Evolutionary conservation across 2,888 invertebrate genomes (phyloP).

Genomic region (Conchocele bisecta): DNA sequence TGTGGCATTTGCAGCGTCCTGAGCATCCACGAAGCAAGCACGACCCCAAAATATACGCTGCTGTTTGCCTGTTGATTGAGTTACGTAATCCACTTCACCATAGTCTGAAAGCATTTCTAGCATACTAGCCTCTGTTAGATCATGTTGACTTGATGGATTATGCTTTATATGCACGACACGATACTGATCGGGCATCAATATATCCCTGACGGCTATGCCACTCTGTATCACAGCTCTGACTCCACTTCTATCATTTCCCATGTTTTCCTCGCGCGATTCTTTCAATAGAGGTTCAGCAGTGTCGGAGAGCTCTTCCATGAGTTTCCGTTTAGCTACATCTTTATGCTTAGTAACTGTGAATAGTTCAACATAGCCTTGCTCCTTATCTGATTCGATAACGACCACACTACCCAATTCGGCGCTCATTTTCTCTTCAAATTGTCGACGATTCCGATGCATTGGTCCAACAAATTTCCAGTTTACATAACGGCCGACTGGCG

Average conservation of each 20-base stretch:
- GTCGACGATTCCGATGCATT: conserved; percentile 57
- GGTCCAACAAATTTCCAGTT: conserved; percentile 67
- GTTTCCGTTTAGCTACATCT: conserved; percentile 3
- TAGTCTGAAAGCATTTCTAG: conserved; percentile 28
- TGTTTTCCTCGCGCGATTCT: conserved; percentile 46
- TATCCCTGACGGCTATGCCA: conserved; percentile 59
- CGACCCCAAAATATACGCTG: conserved; percentile 65
- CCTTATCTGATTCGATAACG: conserved; percentile 65
- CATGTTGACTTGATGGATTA: conserved; percentile 17
- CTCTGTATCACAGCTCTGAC: conserved; percentile 61
- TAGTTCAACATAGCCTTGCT: conserved; percentile 61
- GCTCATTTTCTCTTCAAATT: conserved; percentile 56
- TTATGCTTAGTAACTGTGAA: conserved; percentile 47
- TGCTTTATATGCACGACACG: conserved; percentile 58
- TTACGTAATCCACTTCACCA: conserved; percentile 58
- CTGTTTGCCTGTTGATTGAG: conserved; percentile 36
- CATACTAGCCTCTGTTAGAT: conserved; percentile 15
- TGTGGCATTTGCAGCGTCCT: conserved; percentile 53
- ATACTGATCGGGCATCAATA: conserved; percentile 69
- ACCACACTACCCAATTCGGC: conserved; percentile 39
- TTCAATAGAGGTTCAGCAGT: conserved; percentile 26
- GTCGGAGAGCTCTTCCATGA: conserved; percentile 21
- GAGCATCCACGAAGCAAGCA: conserved; percentile 56
- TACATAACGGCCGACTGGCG: conserved; percentile 60
- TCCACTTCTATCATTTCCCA: conserved; percentile 41